Base-by-base conservation (phyloP, 2,888 invertebrate species). In the Drosophila lacicola region DNA sequence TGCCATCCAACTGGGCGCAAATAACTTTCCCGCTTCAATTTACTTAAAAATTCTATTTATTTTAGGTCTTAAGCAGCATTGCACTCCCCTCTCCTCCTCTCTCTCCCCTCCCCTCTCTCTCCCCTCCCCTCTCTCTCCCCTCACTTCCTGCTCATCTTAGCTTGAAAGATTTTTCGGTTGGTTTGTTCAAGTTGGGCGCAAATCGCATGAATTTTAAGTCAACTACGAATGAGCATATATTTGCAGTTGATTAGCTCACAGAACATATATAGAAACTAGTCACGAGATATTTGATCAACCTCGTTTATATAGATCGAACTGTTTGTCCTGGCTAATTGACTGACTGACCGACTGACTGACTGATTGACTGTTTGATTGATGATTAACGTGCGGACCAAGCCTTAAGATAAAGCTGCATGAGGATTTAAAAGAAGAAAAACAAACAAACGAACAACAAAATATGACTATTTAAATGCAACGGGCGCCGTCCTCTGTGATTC, bases 21-120 rank as follows among this genome's bases (percentile, higher is more conserved):
- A 79, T 85, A 80, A 80, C 65, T 78, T 78, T 74, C 55, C 77
- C 50, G 70, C 83, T 80, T 68, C 83, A 75, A 82, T 84, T 84
- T 86, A 84, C 88, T 84, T 84, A 75, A 80, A 84, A 84, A 84
- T 84, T 84, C 88, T 80, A 88, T 86, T 88, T 88, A 88, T 78
- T 84, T 86, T 82, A 53, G 57, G 46, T 71, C 66, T 76, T 72
- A 78, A 79, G 72, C 72, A 84, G 64, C 47, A 9, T n/a, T 6
- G 19, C 21, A 34, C 54, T 19, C 42, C 11, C 54, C 42, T 41
- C 42, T n/a, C 34, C 42, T 10, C 9, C 21, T 33, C 10, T 42
- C n/a, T 8, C 25, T 19, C 13, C 5, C 0, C 25, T 3, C 39
- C 0, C 2, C 11, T 33, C 41, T 37, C 42, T 41, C 42, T 19